These are phyloP conservation scores for Drosophila arawakana DNA, from an alignment of 1,140 invertebrate species.

Conservation along the genomic window DNA sequence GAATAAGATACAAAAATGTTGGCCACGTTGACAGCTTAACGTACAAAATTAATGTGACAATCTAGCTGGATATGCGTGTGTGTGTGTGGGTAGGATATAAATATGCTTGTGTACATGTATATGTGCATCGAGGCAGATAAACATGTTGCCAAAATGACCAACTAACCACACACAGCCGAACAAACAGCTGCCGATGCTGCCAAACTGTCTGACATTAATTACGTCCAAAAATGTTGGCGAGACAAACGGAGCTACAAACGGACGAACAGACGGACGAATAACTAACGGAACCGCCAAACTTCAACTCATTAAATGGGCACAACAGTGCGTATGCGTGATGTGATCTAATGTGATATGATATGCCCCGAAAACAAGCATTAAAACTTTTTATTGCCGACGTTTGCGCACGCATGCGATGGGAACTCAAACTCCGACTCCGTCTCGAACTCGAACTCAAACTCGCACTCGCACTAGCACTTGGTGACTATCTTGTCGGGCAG, in stretches of 20 bases:
- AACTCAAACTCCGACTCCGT: not conserved
- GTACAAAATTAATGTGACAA: constrained; percentile 81
- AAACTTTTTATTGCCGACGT: constrained; percentile 70
- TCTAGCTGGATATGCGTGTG: constrained; percentile 59
- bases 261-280: not conserved
- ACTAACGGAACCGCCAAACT: constrained; percentile 27
- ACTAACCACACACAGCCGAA: constrained; percentile 17
- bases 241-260: not conserved
- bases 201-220: constrained; percentile 67
- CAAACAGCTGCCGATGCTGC: constrained; percentile 42
- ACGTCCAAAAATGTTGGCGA: constrained; percentile 40
- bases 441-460: no score
- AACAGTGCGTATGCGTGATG: constrained; percentile 73
- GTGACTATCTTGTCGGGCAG: constrained; percentile 42
- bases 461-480: not conserved
- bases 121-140: constrained; percentile 72
- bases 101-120: constrained; percentile 36
- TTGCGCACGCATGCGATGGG: constrained; percentile 1
- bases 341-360: constrained; percentile 42
- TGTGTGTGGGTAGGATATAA: constrained; percentile 39
- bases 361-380: constrained; percentile 59
- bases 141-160: constrained; percentile 76
- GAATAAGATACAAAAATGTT: constrained; percentile 70
- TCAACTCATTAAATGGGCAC: constrained; percentile 66
- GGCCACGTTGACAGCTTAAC: constrained; percentile 78